Evolutionary conservation across 2,888 invertebrate genomes (phyloP).

Genomic region (Platycheirus albimanus): DNA sequence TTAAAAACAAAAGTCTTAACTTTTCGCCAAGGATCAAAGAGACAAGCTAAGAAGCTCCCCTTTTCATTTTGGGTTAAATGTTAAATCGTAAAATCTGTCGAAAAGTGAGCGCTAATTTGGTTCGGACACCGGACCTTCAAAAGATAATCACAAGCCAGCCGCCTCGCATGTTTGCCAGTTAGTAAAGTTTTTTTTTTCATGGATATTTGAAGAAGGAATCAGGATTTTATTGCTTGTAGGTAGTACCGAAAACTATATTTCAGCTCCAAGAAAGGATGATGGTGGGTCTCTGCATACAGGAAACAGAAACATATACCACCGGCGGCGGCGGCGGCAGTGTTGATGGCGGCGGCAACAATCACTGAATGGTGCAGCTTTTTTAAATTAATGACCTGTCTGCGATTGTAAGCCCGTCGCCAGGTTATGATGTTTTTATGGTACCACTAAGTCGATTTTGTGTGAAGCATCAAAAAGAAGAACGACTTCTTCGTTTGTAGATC

Average conservation of each 20-base stretch:
- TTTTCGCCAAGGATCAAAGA: slow-evolving; percentile 45
- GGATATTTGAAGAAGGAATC: slow-evolving; percentile 30
- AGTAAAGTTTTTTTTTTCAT: not conserved
- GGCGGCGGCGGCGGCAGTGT: not conserved
- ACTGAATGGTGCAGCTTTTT: slow-evolving; percentile 41
- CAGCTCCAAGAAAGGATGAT: not conserved
- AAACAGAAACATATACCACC: slow-evolving; percentile 51
- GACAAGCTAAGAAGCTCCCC: slow-evolving; percentile 1
- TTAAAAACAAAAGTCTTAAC: slow-evolving; percentile 4
- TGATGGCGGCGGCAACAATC: slow-evolving; percentile 11
- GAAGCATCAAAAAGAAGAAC: not conserved
- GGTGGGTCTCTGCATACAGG: slow-evolving; percentile 37
- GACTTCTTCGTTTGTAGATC: not conserved
- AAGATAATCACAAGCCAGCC: slow-evolving; percentile 15
- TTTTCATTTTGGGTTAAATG: not conserved
- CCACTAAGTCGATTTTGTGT: not conserved
- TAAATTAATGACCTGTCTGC: slow-evolving; percentile 70
- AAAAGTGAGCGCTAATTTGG: slow-evolving; percentile 62
- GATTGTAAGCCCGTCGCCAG: slow-evolving; percentile 57
- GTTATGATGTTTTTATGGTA: slow-evolving; percentile 53
- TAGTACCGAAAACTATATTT: not conserved
- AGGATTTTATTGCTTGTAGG: slow-evolving; percentile 40
- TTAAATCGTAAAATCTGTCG: slow-evolving; percentile 41
- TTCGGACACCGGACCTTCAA: slow-evolving; percentile 26
- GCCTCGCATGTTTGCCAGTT: not conserved